Evolutionary conservation across 1,140 invertebrate species (phyloP).

Genomic region (Anthonomus grandis): DNA sequence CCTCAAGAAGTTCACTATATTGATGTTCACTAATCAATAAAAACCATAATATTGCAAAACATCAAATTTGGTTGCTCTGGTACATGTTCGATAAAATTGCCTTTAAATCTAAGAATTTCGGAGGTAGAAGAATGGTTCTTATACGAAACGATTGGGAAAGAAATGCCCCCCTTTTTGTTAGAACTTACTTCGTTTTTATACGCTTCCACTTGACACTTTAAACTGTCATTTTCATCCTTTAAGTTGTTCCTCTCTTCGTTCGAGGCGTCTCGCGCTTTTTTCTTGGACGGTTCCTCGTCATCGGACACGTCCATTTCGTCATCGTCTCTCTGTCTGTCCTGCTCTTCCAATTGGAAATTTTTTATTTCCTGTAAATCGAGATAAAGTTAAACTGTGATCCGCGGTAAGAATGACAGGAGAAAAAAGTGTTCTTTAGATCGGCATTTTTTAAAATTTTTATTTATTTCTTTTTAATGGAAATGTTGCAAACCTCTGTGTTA

Average conservation of each 20-base stretch:
- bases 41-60: too few relatives aligned
- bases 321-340: slow-evolving; percentile 59
- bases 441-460: too few relatives aligned
- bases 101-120: too few relatives aligned
- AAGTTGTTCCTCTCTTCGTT: slow-evolving; percentile 50
- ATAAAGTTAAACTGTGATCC: too few relatives aligned
- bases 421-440: slow-evolving; percentile 1
- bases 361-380: slow-evolving; percentile 74
- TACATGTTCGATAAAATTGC: too few relatives aligned
- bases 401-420: not conserved
- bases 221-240: slow-evolving; percentile 85
- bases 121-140: not conserved
- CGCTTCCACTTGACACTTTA: slow-evolving; percentile 89
- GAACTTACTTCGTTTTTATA: slow-evolving; percentile 82
- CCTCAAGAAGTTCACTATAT: too few relatives aligned
- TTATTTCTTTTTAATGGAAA: too few relatives aligned
- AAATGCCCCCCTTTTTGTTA: not conserved
- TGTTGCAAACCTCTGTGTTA: too few relatives aligned
- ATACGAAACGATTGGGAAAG: not conserved
- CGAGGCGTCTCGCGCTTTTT: slow-evolving; percentile 49
- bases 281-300: slow-evolving; percentile 57
- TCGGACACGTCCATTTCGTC: slow-evolving; percentile 83
- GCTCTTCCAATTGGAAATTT: slow-evolving; percentile 69
- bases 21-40: too few relatives aligned
- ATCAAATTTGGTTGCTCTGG: too few relatives aligned